Base-by-base conservation (phyloP, 2,888 invertebrate species). In the Lasioglossum vierecki region DNA sequence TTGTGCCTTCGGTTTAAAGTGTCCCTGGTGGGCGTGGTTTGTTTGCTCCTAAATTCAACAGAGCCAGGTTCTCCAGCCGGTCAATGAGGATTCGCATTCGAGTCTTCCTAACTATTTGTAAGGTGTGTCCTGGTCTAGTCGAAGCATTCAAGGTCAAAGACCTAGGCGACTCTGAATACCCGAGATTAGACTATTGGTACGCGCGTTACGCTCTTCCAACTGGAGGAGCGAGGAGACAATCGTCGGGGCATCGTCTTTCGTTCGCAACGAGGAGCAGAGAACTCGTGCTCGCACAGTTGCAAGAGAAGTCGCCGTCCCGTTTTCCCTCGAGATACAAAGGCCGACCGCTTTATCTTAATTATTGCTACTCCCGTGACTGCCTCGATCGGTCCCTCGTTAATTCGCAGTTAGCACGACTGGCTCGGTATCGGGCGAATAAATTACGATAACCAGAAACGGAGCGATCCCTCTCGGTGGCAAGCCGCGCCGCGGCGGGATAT, bases 261-360 rank as follows among this genome's bases (percentile, higher is more conserved):
- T n/a, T 9, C n/a, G 53, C 53, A 53, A 53, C 53, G 77, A 30
- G 30, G 35, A 39, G 63, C 35, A 22, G 60, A 15, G 53, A 53
- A 9, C 53, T 9, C 53, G 53, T 22, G 53, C 22, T 53, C 53
- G 1, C n/a, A 13, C 30, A 63, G 15, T 63, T 30, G 63, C 63
- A 15, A 30, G 63, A 63, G 30, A 63, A 44, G 26, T n/a, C 8
- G 15, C 66, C 35, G 35, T 66, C 18, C 35, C 35, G 66, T 66
- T 66, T 66, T 35, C 3, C 66, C 66, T 8, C 22, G 30, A 39
- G 49, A 75, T 76, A 85, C 76, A 87, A 85, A 81, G 76, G 72
- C 70, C 80, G 70, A 11, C 26, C 77, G 74, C n/a, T 83, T 89
- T 89, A 89, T 86, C 84, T 86, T 83, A 89, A 89, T 89, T 88